These are phyloP conservation scores for Motacilla tschutschensis DNA, from an alignment of 2,113 vertebrate species.

Conservation along the genomic window DNA sequence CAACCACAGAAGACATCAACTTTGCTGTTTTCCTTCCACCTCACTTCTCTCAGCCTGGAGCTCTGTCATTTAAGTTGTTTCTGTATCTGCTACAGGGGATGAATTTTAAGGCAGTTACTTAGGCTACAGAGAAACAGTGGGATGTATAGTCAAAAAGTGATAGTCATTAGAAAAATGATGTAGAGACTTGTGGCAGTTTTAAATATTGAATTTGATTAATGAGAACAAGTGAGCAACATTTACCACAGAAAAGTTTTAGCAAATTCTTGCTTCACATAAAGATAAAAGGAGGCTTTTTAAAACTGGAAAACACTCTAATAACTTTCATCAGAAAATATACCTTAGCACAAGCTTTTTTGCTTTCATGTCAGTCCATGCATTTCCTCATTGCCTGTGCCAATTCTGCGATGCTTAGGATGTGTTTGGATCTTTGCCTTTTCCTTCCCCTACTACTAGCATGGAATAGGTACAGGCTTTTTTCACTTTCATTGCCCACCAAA, in stretches of 20 bases:
- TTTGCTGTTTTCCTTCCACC: neutral
- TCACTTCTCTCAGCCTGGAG: neutral
- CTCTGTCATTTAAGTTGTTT: neutral
- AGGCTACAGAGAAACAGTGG: neutral
- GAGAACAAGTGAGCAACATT: constrained; percentile 5
- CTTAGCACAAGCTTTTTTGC: neutral
- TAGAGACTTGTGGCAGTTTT: constrained; percentile 1
- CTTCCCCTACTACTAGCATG: neutral
- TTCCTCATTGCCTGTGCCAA: neutral
- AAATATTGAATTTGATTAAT: constrained; percentile 34
- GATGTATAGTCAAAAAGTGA: neutral
- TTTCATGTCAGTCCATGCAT: neutral
- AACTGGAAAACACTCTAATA: neutral
- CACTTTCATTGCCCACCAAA: neutral
- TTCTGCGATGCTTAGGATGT: neutral
- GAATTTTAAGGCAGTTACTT: constrained; percentile 31
- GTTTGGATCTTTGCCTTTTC: neutral
- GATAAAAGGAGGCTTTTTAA: neutral
- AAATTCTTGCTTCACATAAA: neutral
- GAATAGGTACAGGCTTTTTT: neutral
- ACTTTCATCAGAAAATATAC: neutral
- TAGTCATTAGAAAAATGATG: constrained; percentile 29
- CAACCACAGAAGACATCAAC: neutral
- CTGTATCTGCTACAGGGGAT: neutral
- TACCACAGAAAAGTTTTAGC: neutral